Evolutionary conservation across 2,888 invertebrate genomes (phyloP), one percentile per base, ranked within the genome.

Genomic region (Hydrotaea diabolus): DNA sequence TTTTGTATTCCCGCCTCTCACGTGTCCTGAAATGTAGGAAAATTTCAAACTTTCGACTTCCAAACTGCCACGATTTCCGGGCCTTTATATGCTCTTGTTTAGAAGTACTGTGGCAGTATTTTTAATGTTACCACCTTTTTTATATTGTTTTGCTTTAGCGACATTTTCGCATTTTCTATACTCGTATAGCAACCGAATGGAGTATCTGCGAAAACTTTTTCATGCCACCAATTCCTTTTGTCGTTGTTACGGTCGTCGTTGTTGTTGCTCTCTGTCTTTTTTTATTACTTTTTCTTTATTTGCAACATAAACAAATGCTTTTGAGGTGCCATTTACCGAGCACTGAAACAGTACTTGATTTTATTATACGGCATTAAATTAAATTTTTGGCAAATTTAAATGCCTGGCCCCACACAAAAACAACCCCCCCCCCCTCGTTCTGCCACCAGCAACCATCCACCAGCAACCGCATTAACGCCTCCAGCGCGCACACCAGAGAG

Each of bases 361-460:
- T 69, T 69, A 69, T 69, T 69, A 69, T 23, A 46, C n/a, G 46
- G 46, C 69, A 69, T 69, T 46, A 69, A 69, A 69, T 69, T 69
- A 69, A 46, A 69, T 23, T 69, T 64, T 69, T 69, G 23, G 69
- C 69, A 46, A 69, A 69, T 69, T 69, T 69, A 69, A 69, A 69
- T 69, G 69, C 21, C 46, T 23, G 23, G 46, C 43, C 13, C 43
- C 46, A 17, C 21, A 5, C 57, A n/a, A n/a, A n/a, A n/a, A n/a
- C n/a, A 23, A 1, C 23, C 23, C 17, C 21, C 21, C 9, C 21
- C 57, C 2, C 57, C 21, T 9, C 31, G 31, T 31, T 31, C 7
- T 7, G 31, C 31, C 31, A 31, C 5, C 55, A 21, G 11, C 39
- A 5, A 55, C 55, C 39, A 39, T 11, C 9, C 39, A 36, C 36